Evolutionary conservation across 2,113 vertebrate species (phyloP).

Genomic region (Cryptomyrus ogoouensis): DNA sequence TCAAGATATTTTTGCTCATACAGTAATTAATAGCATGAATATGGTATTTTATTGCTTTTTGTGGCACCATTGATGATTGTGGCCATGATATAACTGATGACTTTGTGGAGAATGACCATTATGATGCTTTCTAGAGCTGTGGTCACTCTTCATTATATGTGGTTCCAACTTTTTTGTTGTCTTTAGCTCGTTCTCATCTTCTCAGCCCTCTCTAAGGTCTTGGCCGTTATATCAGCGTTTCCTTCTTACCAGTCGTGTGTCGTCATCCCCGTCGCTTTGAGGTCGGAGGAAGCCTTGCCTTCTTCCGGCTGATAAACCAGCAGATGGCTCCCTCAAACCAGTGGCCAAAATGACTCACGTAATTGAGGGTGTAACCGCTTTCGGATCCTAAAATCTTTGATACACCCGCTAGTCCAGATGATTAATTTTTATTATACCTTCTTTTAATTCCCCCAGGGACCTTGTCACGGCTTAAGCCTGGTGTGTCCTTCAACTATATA

Average conservation of each 20-base stretch:
- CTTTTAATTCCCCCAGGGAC: background rate
- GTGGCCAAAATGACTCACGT: background rate
- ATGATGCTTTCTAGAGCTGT: background rate
- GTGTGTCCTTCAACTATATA: background rate
- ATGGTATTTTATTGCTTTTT: background rate
- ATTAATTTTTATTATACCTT: background rate
- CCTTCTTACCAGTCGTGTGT: background rate
- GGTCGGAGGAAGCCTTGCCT: background rate
- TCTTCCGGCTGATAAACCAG: background rate
- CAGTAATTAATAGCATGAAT: background rate
- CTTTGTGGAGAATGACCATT: background rate
- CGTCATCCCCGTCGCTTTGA: background rate
- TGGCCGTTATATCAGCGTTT: background rate
- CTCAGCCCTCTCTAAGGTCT: background rate
- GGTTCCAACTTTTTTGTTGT: background rate
- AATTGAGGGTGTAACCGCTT: background rate
- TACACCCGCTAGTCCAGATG: background rate
- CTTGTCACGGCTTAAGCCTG: background rate
- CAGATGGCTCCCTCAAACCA: slow-evolving; percentile 3
- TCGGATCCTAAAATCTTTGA: background rate
- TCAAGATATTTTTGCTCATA: background rate
- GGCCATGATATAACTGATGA: background rate
- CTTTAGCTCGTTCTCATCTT: background rate
- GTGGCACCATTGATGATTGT: background rate
- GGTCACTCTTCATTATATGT: background rate